Base-by-base conservation (phyloP, 2,888 invertebrate species). In the Eristalis arbustorum region DNA sequence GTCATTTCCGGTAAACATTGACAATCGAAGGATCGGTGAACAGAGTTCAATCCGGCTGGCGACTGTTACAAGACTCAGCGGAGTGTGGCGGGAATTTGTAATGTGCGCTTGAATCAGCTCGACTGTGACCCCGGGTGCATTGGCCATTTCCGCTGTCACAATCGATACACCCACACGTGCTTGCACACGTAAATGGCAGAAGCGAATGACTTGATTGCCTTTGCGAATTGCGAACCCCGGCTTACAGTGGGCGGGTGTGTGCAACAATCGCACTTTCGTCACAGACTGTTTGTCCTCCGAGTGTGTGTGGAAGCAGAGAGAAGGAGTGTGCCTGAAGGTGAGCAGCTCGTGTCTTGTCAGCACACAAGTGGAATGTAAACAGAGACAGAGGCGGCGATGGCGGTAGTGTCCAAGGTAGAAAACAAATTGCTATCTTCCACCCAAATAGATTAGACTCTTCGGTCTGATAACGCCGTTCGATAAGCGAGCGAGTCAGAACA, bases 1-100 rank as follows among this genome's bases (percentile, higher is more conserved):
- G 82, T 77, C 77, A 69, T 85, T 82, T 85, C 85, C 85, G 85
- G 71, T 73, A n/a, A n/a, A n/a, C 80, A 84, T 56, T 22, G 18
- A 10, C 64, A 81, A 69, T 81, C 57, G 34, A 66, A 37, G 22
- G 37, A 40, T 49, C 57, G 14, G 49, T 74, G 37, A 61, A 74
- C 84, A 71, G 56, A 37, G 40, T 62, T 74, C 62, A 69, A n/a
- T n/a, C n/a, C n/a, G 68, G 63, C 37, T 31, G 31, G 42, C 61
- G 42, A 42, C 37, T 1, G 49, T 18, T 18, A 49, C 18, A 49
- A 49, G 49, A 42, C 42, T 18, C 49, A 49, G n/a, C 3, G 2
- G 18, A 56, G 28, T 74, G 71, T 75, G 80, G 28, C 49, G 68
- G 31, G 81, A 85, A 81, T 85, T 28, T 28, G 25, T 76, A 84